phyloP scores from a whole-genome alignment of 2,888 invertebrate species.

The Phengaris alcon region DNA sequence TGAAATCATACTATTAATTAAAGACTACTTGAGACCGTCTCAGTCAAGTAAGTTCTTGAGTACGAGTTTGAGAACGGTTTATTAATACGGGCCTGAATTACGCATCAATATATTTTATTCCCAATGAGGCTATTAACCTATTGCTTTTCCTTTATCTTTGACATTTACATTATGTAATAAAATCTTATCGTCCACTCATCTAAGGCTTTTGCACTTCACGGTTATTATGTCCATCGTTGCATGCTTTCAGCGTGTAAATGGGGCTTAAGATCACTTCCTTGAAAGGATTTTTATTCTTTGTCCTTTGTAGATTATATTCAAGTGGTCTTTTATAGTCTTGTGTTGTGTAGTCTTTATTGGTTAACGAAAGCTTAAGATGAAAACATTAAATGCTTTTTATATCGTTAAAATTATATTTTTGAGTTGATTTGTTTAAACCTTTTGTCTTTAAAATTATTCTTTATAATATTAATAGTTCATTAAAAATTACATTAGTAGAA shows the following conservation, averaged over 20 bases:
- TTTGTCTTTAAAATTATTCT: too few relatives aligned
- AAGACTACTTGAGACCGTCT: too few relatives aligned
- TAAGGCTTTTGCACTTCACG: conserved; percentile 17
- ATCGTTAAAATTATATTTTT: too few relatives aligned
- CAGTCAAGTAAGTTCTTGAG: too few relatives aligned
- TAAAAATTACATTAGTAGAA: too few relatives aligned
- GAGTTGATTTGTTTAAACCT: too few relatives aligned
- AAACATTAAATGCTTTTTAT: not conserved
- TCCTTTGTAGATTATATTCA: not conserved
- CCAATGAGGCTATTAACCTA: not conserved
- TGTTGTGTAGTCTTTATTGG: not conserved
- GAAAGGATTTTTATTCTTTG: conserved; percentile 5
- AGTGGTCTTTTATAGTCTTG: not conserved
- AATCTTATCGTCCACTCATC: conserved; percentile 11
- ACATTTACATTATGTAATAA: not conserved
- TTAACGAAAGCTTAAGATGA: not conserved
- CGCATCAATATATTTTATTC: not conserved
- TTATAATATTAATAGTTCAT: too few relatives aligned
- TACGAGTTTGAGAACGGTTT: too few relatives aligned
- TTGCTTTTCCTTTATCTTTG: not conserved
- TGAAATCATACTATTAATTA: too few relatives aligned
- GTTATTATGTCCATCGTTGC: conserved; percentile 14
- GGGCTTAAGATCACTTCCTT: not conserved
- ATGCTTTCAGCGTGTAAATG: conserved; percentile 6
- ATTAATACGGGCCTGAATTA: too few relatives aligned